Percentiles rank a stretch among this genome's conserved stretches.
These are phyloP conservation scores for Danio rerio DNA, from an alignment of 2,113 vertebrate species.

Conservation along the genomic window GRCz12tu NC_133199.1:20733001-20733500, in stretches of 20 bases:
- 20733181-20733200: constrained; percentile 53
- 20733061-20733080: constrained; percentile 61
- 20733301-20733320: constrained; percentile 64
- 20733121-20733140: constrained; percentile 35
- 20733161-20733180: constrained; percentile 11
- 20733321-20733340: constrained; percentile 55
- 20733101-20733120: constrained; percentile 49
- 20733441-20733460: too few species aligned
- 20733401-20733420: too few species aligned
- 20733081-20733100: constrained; percentile 61
- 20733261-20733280: constrained; percentile 52
- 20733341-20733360: too few species aligned
- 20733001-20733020: constrained; percentile 1
- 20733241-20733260: constrained; percentile 42
- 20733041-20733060: constrained; percentile 64
- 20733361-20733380: too few species aligned
- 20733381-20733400: too few species aligned
- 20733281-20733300: constrained; percentile 67
- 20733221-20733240: constrained; percentile 59
- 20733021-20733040: constrained; percentile 56
- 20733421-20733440: too few species aligned
- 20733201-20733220: constrained; percentile 57
- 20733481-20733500: too few species aligned
- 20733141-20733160: not conserved
- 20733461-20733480: too few species aligned